These are phyloP conservation scores for Coenonympha arcania DNA, from an alignment of 2,888 invertebrate species.

Conservation along the genomic window DNA sequence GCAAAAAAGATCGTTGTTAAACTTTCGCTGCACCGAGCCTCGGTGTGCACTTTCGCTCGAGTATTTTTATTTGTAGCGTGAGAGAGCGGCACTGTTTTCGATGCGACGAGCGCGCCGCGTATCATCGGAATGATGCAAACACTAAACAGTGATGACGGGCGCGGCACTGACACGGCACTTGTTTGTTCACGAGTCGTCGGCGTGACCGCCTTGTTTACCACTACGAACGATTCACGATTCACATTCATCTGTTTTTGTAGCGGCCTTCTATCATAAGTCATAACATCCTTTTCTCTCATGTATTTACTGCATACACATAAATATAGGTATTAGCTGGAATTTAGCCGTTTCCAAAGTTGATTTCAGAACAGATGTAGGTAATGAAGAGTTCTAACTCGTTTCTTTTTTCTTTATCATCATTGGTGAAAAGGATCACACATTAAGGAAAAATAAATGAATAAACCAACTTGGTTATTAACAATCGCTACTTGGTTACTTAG, in stretches of 20 bases:
- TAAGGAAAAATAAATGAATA: too few relatives aligned
- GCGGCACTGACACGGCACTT: constrained; percentile 52
- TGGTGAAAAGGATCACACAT: too few relatives aligned
- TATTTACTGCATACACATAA: background rate
- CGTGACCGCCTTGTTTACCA: constrained; percentile 68
- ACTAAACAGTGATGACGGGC: constrained; percentile 34
- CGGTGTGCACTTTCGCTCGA: constrained; percentile 52
- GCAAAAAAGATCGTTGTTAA: constrained; percentile 36
- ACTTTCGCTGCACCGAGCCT: constrained; percentile 49
- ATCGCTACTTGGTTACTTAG: too few relatives aligned
- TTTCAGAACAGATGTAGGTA: too few relatives aligned
- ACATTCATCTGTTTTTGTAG: constrained; percentile 45
- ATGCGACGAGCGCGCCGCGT: constrained; percentile 29
- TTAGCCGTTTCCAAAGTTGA: too few relatives aligned
- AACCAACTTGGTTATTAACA: too few relatives aligned
- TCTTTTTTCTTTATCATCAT: too few relatives aligned
- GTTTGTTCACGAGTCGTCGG: constrained; percentile 68
- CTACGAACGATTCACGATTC: constrained; percentile 49
- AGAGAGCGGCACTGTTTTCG: constrained; percentile 24
- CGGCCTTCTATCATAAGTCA: background rate
- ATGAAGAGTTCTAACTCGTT: too few relatives aligned
- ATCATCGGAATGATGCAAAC: constrained; percentile 34
- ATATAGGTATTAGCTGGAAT: too few relatives aligned
- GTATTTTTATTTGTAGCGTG: constrained; percentile 28
- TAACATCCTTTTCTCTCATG: background rate